Evolutionary conservation across 2,797 vertebrate species (phyloP).

Genomic region (Sylvia borin): DNA sequence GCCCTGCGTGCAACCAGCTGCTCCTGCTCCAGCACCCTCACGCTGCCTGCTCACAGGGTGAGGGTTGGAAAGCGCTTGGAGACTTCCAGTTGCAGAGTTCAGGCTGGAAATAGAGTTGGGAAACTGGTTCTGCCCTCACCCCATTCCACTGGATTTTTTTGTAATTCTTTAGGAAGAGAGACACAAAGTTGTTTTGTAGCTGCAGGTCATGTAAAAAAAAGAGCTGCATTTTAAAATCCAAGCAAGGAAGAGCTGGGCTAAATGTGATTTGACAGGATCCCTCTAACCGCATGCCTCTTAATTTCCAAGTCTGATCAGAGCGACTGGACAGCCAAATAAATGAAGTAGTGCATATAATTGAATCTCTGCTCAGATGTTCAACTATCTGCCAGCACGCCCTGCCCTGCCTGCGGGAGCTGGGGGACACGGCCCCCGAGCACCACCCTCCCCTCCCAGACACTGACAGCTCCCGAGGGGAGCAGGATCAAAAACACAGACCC

Average conservation of each 20-base stretch:
- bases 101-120: background rate
- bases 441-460: background rate
- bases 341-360: conserved; percentile 51
- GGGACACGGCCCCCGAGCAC: background rate
- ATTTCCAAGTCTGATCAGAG: conserved; percentile 52
- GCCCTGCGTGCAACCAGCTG: accelerated
- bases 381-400: background rate
- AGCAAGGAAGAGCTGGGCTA: background rate
- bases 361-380: conserved; percentile 36
- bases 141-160: background rate
- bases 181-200: conserved; percentile 57
- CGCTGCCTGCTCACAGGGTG: background rate
- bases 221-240: conserved; percentile 14
- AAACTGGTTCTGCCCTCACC: conserved; percentile 1
- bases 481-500: background rate
- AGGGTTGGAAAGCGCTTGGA: background rate
- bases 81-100: background rate
- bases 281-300: conserved; percentile 34
- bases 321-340: conserved; percentile 47
- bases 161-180: background rate
- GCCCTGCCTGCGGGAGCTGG: background rate
- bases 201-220: conserved; percentile 37
- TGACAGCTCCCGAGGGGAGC: background rate
- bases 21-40: background rate
- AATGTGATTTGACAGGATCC: conserved; percentile 46